Evolutionary conservation across 1,140 invertebrate genomes (phyloP).

Genomic region (Anagrus nilaparvatae): DNA sequence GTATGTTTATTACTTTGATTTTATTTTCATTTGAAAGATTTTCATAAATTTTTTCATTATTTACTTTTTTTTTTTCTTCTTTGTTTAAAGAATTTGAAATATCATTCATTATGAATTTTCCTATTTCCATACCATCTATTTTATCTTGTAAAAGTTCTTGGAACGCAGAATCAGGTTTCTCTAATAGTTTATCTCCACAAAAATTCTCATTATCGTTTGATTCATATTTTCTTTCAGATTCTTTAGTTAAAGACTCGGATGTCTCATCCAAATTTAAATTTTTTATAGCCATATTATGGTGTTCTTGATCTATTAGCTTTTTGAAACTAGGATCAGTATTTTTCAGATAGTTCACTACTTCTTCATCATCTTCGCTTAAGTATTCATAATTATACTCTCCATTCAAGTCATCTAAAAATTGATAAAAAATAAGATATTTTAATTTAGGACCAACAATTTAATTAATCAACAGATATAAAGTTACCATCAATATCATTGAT

Average conservation of each 20-base stretch:
- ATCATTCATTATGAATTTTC: constrained; percentile 80
- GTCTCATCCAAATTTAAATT: too few species aligned
- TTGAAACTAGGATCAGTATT: constrained; percentile 10
- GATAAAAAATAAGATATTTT: constrained; percentile 67
- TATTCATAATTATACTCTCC: constrained; percentile 79
- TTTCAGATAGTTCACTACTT: constrained; percentile 71
- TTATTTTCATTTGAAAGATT: too few species aligned
- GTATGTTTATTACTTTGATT: too few species aligned
- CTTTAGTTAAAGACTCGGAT: constrained; percentile 60
- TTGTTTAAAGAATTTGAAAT: constrained; percentile 80
- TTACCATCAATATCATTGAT: neutral
- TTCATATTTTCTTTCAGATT: constrained; percentile 92
- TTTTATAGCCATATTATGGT: constrained; percentile 7
- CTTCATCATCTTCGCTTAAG: constrained; percentile 70
- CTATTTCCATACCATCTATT: constrained; percentile 81
- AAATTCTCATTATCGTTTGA: constrained; percentile 88
- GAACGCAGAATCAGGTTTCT: constrained; percentile 81
- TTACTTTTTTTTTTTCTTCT: constrained; percentile 62
- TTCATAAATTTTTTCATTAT: constrained; percentile 2
- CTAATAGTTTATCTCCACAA: constrained; percentile 95
- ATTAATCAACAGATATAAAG: constrained; percentile 3
- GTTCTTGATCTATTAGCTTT: too few species aligned
- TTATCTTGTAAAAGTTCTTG: constrained; percentile 83
- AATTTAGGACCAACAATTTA: constrained; percentile 77
- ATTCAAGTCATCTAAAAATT: constrained; percentile 75